Evolutionary conservation across 1,140 invertebrate species (phyloP).

Genomic region (Doryteuthis pealeii): DNA sequence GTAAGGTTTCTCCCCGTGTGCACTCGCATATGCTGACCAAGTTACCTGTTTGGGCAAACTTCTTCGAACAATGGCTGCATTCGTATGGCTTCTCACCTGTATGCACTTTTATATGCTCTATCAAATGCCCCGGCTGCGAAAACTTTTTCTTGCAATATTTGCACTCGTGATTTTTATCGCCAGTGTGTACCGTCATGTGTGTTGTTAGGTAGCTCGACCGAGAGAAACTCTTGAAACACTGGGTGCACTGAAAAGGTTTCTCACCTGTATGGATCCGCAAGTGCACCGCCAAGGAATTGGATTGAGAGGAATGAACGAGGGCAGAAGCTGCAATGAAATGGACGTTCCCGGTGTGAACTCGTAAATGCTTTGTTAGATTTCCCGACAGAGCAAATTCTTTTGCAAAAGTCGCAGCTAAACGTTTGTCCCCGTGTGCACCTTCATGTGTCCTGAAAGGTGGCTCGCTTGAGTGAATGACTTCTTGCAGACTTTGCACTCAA

Average conservation of each 20-base stretch:
- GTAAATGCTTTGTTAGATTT: constrained; percentile 78
- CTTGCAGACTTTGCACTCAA: constrained; percentile 18
- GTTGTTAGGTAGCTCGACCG: constrained; percentile 87
- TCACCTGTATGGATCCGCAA: constrained; percentile 73
- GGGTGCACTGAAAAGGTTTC: constrained; percentile 82
- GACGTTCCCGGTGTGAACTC: constrained; percentile 19
- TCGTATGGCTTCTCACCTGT: constrained; percentile 79
- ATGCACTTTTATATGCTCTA: constrained; percentile 63
- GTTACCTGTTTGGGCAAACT: constrained; percentile 22
- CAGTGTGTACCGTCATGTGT: constrained; percentile 85
- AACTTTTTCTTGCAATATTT: constrained; percentile 8
- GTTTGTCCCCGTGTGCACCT: constrained; percentile 39
- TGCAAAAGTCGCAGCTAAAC: constrained; percentile 32
- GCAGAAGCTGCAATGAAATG: constrained; percentile 51
- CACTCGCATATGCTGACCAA: not conserved
- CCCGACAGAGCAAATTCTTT: constrained; percentile 62
- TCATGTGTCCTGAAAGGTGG: constrained; percentile 23
- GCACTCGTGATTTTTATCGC: constrained; percentile 61
- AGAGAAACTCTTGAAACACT: constrained; percentile 85
- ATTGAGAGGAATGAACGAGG: constrained; percentile 57
- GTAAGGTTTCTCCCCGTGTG: constrained; percentile 26
- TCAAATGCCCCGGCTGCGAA: constrained; percentile 79
- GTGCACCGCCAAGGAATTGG: constrained; percentile 58
- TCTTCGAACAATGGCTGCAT: constrained; percentile 71
- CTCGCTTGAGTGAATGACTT: constrained; percentile 15